Base-by-base conservation (phyloP, 2,113 vertebrate species). In the Micronycteris hirsuta region DNA sequence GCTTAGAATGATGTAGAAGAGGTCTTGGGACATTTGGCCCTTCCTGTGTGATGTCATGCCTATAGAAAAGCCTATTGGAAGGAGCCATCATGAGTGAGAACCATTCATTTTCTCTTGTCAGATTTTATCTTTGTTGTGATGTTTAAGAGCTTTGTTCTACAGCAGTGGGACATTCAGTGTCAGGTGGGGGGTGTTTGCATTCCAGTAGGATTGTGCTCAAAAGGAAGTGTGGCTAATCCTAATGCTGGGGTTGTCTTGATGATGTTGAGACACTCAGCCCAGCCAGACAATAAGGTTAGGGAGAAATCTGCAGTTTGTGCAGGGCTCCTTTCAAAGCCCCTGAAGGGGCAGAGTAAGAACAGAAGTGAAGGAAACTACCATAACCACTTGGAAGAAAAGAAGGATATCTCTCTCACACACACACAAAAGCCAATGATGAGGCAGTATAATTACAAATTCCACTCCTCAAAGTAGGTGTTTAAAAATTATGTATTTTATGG, bases 91-190 rank as follows among this genome's bases (percentile, higher is more conserved):
- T 49, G 24, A 94, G 70, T 56, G 31, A 56, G 47, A 93, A 47
- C 71, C 47, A 94, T 97, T 97, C 61, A 96, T 98, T 98, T 97
- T 97, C 88, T 96, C 82, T 96, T 84, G 56, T 94, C 77, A 83
- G 76, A 97, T 92, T 96, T 95, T 96, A 97, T 87, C 91, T 95
- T 95, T 95, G 85, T 97, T 36, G 38, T 96, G 58, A 95, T 1
- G 1, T 91, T 13, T 52, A 73, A 80, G 58, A 96, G 12, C 15
- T 80, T 97, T 97, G 84, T 96, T 96, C 93, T 73, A 92, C 54
- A 89, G 56, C 74, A 89, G 76, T 15, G 93, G 49, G 54, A 26
- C 49, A 22, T 89, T 63, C 9, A 41, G 56, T 87, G 52, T 31
- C 89, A 80, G 71, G 65, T 96, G 65, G 28, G n/a, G 13, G 84